Conservation (phyloP, 2,797 vertebrate species). For the Microctenopoma steveboyesi region DNA sequence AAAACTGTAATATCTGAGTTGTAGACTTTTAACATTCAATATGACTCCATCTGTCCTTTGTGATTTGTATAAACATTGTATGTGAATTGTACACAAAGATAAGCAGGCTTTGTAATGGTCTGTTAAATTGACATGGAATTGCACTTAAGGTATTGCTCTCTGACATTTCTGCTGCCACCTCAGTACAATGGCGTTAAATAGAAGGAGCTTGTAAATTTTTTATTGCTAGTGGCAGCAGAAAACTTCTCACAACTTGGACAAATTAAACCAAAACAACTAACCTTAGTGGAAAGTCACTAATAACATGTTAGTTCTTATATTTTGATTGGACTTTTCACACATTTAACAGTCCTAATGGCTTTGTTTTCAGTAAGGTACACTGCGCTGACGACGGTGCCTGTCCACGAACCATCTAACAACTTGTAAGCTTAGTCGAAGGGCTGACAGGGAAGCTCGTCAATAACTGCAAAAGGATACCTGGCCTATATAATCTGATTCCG, state of each 20-base stretch:
- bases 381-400: neutral
- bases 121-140: neutral
- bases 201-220: neutral
- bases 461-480: conserved; percentile 62
- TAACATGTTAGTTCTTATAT: neutral
- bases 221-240: neutral
- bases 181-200: neutral
- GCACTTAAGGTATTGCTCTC: neutral
- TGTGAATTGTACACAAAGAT: too few species aligned
- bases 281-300: neutral
- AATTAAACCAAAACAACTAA: neutral
- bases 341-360: neutral
- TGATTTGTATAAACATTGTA: too few species aligned
- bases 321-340: neutral
- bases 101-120: too few species aligned
- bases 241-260: neutral
- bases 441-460: conserved; percentile 22
- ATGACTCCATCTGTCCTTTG: too few species aligned
- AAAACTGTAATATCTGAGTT: too few species aligned
- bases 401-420: conserved; percentile 1
- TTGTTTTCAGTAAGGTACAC: neutral
- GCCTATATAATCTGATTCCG: conserved; percentile 60
- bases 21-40: too few species aligned
- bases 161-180: neutral
- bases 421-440: conserved; percentile 40